Conservation (phyloP, 1,140 invertebrate genomes). For the Caenorhabditis remanei region DNA sequence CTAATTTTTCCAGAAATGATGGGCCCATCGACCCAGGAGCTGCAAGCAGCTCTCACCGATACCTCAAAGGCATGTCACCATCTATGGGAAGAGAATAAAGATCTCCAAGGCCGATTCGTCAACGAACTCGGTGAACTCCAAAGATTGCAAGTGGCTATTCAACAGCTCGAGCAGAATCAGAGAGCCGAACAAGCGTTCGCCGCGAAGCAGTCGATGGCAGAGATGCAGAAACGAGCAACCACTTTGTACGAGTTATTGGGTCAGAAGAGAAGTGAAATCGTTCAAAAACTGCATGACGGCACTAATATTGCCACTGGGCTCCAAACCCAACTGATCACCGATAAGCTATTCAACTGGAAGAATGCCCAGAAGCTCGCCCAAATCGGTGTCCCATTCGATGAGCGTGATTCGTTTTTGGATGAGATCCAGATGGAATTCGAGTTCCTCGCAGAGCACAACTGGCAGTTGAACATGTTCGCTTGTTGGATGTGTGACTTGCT, state of each 20-base stretch:
- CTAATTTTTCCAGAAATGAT: conserved; percentile 35
- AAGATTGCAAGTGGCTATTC: conserved; percentile 72
- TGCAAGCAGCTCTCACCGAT: not conserved
- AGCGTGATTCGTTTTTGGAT: conserved; percentile 72
- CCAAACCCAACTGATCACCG: conserved; percentile 72
- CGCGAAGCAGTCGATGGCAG: conserved; percentile 57
- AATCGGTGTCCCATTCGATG: conserved; percentile 76
- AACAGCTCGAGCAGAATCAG: conserved; percentile 70
- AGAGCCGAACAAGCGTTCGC: conserved; percentile 70
- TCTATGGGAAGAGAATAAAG: conserved; percentile 78
- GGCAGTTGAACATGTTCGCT: conserved; percentile 76
- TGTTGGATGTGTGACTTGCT: conserved; percentile 76
- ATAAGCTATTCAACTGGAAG: conserved; percentile 76
- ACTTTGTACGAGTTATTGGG: conserved; percentile 72
- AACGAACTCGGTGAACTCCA: conserved; percentile 75
- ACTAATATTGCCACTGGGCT: conserved; percentile 12
- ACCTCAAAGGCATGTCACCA: conserved; percentile 72
- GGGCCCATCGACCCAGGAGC: not conserved
- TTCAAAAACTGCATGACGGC: conserved; percentile 58
- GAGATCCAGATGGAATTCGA: conserved; percentile 77
- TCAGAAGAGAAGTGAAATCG: conserved; percentile 70
- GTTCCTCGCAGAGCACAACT: conserved; percentile 76
- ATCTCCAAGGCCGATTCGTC: conserved; percentile 75
- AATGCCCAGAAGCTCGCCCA: conserved; percentile 76
- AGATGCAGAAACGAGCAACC: conserved; percentile 65